Percentiles rank a stretch among this genome's conserved stretches.
Evolutionary conservation across 2,888 invertebrate species (phyloP).

Genomic region (Trichopria drosophilae): DNA sequence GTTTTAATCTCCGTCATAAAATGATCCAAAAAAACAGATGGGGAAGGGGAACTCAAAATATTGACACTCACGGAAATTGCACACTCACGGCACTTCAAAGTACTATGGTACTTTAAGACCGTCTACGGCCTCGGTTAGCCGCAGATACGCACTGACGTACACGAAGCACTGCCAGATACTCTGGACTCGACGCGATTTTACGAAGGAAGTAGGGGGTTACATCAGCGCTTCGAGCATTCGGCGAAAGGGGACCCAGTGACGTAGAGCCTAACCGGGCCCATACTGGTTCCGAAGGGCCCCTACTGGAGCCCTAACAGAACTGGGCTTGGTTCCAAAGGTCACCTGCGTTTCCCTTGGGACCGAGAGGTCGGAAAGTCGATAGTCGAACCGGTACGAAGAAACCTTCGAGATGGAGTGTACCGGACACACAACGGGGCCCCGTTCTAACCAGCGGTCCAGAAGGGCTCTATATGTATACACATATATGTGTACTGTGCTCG

Average conservation of each 20-base stretch:
- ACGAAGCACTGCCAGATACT: constrained; percentile 15
- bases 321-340: no score
- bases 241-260: constrained; percentile 30
- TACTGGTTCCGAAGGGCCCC: constrained; percentile 6
- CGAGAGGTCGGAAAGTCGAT: no score
- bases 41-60: no score
- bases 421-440: constrained; percentile 40
- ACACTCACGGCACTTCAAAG: no score
- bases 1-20: no score
- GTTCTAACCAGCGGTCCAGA: constrained; percentile 40
- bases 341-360: no score
- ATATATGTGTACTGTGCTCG: constrained; percentile 1
- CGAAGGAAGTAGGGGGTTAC: constrained; percentile 37
- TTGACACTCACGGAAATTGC: no score
- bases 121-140: constrained; percentile 23
- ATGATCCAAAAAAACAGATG: no score
- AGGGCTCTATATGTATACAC: constrained; percentile 9
- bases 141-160: constrained; percentile 18
- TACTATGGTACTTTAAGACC: no score
- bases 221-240: constrained; percentile 33
- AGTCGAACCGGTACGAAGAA: constrained; percentile 30
- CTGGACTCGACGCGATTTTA: constrained; percentile 2
- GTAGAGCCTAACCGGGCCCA: constrained; percentile 15
- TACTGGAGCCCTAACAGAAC: no score
- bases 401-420: constrained; percentile 36